Evolutionary conservation across 2,113 vertebrate genomes (phyloP).

Genomic region (Oenanthe oenanthe): DNA sequence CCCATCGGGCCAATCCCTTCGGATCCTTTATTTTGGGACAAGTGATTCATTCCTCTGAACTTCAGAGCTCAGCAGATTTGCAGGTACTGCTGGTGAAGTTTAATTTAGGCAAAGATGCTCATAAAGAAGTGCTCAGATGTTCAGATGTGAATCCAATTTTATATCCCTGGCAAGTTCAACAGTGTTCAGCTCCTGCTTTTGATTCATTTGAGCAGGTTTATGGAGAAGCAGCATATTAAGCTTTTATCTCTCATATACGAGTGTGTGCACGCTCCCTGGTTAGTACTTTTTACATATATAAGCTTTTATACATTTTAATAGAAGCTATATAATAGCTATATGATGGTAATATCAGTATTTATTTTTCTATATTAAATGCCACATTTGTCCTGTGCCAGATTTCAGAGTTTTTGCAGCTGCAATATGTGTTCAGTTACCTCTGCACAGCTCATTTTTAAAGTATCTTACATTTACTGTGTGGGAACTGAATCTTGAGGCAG

Average conservation of each 20-base stretch:
- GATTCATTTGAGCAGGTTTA: neutral
- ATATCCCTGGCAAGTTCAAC: neutral
- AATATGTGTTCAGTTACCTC: neutral
- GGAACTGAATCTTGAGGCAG: neutral
- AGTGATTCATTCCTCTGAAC: neutral
- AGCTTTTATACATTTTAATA: neutral
- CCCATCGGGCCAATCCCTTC: neutral
- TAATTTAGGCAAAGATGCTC: slow-evolving; percentile 25
- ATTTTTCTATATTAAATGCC: neutral
- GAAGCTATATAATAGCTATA: neutral
- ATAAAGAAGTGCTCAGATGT: neutral
- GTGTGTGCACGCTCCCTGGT: neutral
- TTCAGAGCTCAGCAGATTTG: slow-evolving; percentile 18
- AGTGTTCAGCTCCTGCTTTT: neutral
- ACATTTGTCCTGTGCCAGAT: neutral
- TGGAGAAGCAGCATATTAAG: neutral
- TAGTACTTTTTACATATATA: neutral
- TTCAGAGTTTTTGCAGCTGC: neutral
- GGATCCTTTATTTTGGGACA: neutral
- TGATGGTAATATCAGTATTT: neutral
- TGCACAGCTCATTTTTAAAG: neutral
- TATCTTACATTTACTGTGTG: neutral
- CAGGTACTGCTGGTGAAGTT: neutral
- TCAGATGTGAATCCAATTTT: slow-evolving; percentile 23
- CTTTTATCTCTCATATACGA: neutral